Percentiles rank a stretch among this genome's conserved stretches.
These are phyloP conservation scores for Caenorhabditis auriculariae DNA, from an alignment of 2,888 invertebrate genomes.

Conservation along the genomic window DNA sequence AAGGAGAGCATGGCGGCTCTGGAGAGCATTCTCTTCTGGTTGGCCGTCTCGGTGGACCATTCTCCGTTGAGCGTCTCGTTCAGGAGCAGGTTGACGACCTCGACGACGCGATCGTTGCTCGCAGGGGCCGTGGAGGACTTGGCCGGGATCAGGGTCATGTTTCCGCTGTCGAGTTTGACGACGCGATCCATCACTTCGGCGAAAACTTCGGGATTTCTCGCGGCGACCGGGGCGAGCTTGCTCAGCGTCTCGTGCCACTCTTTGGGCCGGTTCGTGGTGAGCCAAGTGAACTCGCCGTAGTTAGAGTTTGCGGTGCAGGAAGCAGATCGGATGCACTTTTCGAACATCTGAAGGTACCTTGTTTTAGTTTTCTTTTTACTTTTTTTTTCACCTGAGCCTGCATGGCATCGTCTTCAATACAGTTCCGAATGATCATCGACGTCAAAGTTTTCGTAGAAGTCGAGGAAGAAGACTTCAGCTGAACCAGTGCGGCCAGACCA, in stretches of 20 bases:
- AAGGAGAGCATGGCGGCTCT: slow-evolving; percentile 29
- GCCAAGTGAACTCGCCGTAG: too few relatives aligned
- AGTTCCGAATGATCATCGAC: slow-evolving; percentile 47
- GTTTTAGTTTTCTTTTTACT: neutral
- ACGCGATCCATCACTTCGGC: slow-evolving; percentile 9
- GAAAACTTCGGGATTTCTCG: slow-evolving; percentile 17
- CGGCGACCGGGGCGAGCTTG: slow-evolving; percentile 11
- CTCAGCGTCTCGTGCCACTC: slow-evolving; percentile 30
- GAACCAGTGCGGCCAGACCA: slow-evolving; percentile 23
- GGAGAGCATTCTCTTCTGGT: slow-evolving; percentile 18
- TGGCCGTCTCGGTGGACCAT: slow-evolving; percentile 10
- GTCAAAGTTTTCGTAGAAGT: slow-evolving; percentile 30
- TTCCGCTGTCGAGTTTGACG: slow-evolving; percentile 5
- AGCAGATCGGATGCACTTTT: slow-evolving; percentile 29
- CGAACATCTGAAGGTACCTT: too few relatives aligned
- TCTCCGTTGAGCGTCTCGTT: slow-evolving; percentile 29
- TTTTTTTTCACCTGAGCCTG: neutral
- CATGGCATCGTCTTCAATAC: slow-evolving; percentile 44
- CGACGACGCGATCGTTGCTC: slow-evolving; percentile 1
- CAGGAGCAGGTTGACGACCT: slow-evolving; percentile 30
- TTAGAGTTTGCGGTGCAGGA: too few relatives aligned
- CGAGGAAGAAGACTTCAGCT: slow-evolving; percentile 23
- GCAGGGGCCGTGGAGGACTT: neutral
- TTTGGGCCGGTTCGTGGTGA: slow-evolving; percentile 22
- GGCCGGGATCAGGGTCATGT: slow-evolving; percentile 1